Percentiles rank a stretch among this genome's conserved stretches.
These are phyloP conservation scores for Myotis pilosus DNA, from an alignment of 2,797 vertebrate species.

Conservation along the genomic window DNA sequence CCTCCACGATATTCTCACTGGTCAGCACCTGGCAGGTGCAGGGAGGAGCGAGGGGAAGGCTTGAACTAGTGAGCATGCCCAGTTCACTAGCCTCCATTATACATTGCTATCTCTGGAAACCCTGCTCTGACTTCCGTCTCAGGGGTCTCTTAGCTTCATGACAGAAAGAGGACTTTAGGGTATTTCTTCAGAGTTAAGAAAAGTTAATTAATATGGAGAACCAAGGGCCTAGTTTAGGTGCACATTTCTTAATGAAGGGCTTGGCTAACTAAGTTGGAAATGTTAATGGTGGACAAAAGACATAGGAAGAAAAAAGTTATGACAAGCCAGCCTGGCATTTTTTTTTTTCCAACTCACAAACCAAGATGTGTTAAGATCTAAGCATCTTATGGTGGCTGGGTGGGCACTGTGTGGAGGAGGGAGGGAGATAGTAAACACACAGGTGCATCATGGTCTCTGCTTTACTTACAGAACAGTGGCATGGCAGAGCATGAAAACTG, in stretches of 20 bases:
- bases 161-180: slow-evolving; percentile 27
- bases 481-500: neutral
- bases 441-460: neutral
- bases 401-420: neutral
- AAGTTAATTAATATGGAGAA: slow-evolving; percentile 67
- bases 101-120: slow-evolving; percentile 35
- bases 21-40: neutral
- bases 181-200: slow-evolving; percentile 45
- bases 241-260: slow-evolving; percentile 20
- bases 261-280: slow-evolving; percentile 2
- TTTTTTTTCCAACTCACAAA: neutral
- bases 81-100: slow-evolving; percentile 50
- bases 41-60: neutral
- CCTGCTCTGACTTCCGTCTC: neutral
- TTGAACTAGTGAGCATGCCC: neutral
- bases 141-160: slow-evolving; percentile 11
- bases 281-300: slow-evolving; percentile 25
- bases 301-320: neutral
- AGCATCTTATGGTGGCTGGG: neutral
- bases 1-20: neutral
- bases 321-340: neutral
- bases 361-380: neutral
- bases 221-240: slow-evolving; percentile 20
- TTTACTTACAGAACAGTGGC: neutral
- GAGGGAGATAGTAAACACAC: neutral